Evolutionary conservation across 1,140 invertebrate species (phyloP).

Genomic region (Idris sp.): DNA sequence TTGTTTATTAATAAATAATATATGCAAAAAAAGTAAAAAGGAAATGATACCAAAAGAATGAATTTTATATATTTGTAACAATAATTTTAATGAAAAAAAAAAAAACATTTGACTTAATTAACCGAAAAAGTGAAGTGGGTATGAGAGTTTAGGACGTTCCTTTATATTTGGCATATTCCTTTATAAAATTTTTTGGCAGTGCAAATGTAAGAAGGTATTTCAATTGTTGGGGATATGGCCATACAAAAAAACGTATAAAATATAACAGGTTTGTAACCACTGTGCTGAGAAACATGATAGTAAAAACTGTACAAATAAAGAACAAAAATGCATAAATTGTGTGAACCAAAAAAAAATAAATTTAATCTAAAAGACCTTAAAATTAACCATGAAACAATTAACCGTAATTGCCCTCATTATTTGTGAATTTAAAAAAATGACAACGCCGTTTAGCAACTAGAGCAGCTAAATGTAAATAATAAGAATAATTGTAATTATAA

Average conservation of each 20-base stretch:
- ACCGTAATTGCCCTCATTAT: conserved; percentile 32
- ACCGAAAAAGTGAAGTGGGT: too few relatives aligned
- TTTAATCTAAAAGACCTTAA: conserved; percentile 36
- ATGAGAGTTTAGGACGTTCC: conserved; percentile 10
- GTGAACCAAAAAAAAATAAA: conserved; percentile 25
- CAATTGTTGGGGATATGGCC: conserved; percentile 31
- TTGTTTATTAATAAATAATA: too few relatives aligned
- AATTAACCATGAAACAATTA: conserved; percentile 21
- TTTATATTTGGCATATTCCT: too few relatives aligned
- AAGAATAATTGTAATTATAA: too few relatives aligned
- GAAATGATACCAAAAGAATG: too few relatives aligned
- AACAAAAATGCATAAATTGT: conserved; percentile 33
- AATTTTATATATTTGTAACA: too few relatives aligned
- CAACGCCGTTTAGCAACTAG: conserved; percentile 36
- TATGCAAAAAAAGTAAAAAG: too few relatives aligned
- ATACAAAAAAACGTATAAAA: conserved; percentile 15
- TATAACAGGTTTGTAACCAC: conserved; percentile 23
- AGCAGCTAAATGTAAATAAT: not conserved
- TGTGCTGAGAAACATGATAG: conserved; percentile 24
- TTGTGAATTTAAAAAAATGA: conserved; percentile 27
- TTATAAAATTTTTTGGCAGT: conserved; percentile 27
- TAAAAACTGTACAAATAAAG: conserved; percentile 8
- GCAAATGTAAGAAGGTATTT: conserved; percentile 28
- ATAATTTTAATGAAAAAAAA: too few relatives aligned
- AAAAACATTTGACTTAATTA: too few relatives aligned